phyloP scores from a whole-genome alignment of 2,888 invertebrate species.

The Leuctra nigra region DNA sequence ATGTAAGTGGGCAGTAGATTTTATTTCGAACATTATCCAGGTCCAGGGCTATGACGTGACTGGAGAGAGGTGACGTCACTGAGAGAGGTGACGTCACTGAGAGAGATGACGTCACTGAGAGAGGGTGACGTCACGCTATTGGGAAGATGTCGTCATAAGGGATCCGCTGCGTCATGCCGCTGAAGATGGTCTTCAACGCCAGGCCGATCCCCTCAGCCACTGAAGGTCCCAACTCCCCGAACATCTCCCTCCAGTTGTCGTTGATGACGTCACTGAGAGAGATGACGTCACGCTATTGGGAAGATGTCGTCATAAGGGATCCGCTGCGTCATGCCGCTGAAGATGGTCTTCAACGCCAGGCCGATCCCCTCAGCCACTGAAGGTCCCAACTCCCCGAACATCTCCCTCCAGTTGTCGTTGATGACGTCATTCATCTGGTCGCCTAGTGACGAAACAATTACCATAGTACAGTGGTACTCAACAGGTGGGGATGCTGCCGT shows the following conservation, averaged over 20 bases:
- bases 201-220: constrained; percentile 8
- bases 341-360: neutral
- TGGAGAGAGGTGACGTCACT: no score
- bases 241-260: constrained; percentile 35
- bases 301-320: constrained; percentile 3
- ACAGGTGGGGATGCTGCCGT: no score
- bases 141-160: constrained; percentile 2
- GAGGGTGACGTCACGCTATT: no score
- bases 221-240: constrained; percentile 17
- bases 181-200: constrained; percentile 2
- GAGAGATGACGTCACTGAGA: no score
- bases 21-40: no score
- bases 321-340: constrained; percentile 1
- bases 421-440: constrained; percentile 37
- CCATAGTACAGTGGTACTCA: no score
- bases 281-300: no score
- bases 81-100: no score
- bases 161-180: neutral
- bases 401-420: constrained; percentile 36
- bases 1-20: no score
- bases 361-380: constrained; percentile 9
- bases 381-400: constrained; percentile 19
- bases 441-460: constrained; percentile 21
- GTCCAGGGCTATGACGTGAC: no score
- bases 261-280: no score